These are phyloP conservation scores for Melanostoma mellinum DNA, from an alignment of 2,888 invertebrate genomes.

Conservation along the genomic window DNA sequence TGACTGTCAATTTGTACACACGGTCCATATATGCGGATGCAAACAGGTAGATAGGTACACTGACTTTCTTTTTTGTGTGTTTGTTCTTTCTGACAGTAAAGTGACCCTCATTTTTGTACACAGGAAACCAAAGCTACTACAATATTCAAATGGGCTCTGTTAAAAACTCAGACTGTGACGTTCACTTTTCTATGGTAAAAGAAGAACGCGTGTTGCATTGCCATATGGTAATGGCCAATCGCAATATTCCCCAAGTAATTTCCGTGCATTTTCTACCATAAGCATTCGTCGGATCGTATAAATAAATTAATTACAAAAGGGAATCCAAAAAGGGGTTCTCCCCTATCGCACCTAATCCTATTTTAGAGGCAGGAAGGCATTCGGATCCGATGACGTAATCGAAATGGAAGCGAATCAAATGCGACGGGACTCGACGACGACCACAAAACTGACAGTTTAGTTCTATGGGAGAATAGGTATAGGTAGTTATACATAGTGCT, in stretches of 20 bases:
- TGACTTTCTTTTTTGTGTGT: constrained; percentile 49
- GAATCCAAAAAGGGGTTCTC: constrained; percentile 44
- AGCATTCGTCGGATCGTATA: constrained; percentile 6
- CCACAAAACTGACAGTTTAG: neutral
- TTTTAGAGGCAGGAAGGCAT: constrained; percentile 46
- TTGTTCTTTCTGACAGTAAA: constrained; percentile 29
- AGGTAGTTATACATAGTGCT: neutral
- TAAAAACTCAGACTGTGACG: constrained; percentile 5
- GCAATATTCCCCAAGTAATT: constrained; percentile 9
- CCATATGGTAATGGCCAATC: constrained; percentile 44
- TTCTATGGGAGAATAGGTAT: too few relatives aligned
- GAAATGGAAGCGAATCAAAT: constrained; percentile 5
- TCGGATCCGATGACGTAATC: constrained; percentile 50
- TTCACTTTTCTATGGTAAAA: constrained; percentile 14
- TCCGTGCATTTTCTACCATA: neutral
- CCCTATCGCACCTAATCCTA: constrained; percentile 34
- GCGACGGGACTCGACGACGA: neutral
- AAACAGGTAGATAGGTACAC: constrained; percentile 43
- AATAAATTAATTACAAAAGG: constrained; percentile 56
- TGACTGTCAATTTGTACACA: constrained; percentile 28
- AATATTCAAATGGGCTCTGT: constrained; percentile 54
- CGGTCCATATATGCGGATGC: constrained; percentile 33
- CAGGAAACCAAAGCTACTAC: constrained; percentile 51
- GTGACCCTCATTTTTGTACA: constrained; percentile 53
- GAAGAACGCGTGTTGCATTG: constrained; percentile 32